phyloP scores from a whole-genome alignment of 2,113 vertebrate species.

The Egretta garzetta region DNA sequence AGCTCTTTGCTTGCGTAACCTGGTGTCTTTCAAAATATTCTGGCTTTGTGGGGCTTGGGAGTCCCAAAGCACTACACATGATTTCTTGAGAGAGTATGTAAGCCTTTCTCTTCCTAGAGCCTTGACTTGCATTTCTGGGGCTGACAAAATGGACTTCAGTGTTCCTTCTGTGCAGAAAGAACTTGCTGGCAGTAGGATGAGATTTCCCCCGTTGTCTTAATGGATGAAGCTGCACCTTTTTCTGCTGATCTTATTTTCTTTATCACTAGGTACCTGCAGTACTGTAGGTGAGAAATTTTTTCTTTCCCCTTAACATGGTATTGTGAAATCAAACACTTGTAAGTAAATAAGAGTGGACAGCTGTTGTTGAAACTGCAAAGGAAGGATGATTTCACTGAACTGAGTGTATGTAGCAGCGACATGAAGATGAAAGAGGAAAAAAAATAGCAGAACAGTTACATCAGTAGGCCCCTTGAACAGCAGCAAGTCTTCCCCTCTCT shows the following conservation, averaged over 20 bases:
- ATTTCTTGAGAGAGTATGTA: neutral
- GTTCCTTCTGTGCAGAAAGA: neutral
- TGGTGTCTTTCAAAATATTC: neutral
- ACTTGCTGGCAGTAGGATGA: neutral
- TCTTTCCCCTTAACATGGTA: neutral
- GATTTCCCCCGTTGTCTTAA: neutral
- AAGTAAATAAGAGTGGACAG: neutral
- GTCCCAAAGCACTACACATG: neutral
- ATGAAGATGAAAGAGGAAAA: neutral
- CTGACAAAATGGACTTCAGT: neutral
- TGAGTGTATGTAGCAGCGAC: neutral
- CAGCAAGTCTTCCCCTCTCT: neutral
- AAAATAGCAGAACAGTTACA: neutral
- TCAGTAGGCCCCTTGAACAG: neutral
- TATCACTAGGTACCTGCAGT: neutral
- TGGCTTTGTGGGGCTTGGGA: neutral
- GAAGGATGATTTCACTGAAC: neutral
- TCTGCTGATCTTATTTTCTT: slow-evolving; percentile 7
- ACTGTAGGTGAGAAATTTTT: neutral
- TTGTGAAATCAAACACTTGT: neutral
- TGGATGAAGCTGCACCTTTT: neutral
- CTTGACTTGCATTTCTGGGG: neutral
- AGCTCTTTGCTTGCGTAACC: neutral
- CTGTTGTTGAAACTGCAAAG: neutral
- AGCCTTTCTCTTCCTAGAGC: neutral